These are phyloP conservation scores for Sycophaga agraensis DNA, from an alignment of 1,140 invertebrate species.

Conservation along the genomic window DNA sequence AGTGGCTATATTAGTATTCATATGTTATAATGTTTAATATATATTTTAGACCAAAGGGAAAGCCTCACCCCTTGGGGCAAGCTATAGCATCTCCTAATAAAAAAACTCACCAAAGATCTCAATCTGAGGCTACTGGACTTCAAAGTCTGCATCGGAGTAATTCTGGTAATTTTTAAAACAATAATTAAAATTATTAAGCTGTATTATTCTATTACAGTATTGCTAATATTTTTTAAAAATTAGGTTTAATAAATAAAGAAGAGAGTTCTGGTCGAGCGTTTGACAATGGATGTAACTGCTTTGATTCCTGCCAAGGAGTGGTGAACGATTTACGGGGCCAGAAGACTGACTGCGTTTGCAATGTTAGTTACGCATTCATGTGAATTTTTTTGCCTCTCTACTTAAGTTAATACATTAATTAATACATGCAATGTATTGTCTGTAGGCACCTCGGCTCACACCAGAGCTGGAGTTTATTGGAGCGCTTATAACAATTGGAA, in stretches of 20 bases:
- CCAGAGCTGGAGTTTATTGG: constrained; percentile 87
- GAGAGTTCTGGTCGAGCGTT: constrained; percentile 91
- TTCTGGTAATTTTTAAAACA: constrained; percentile 46
- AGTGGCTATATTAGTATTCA: neutral
- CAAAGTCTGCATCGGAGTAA: constrained; percentile 55
- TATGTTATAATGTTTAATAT: neutral
- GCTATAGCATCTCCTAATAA: constrained; percentile 56
- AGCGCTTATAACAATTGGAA: constrained; percentile 87
- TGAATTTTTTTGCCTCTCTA: neutral
- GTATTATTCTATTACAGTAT: neutral
- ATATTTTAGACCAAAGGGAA: constrained; percentile 53
- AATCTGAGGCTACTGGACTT: constrained; percentile 84
- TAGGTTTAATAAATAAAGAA: constrained; percentile 67
- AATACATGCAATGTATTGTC: neutral
- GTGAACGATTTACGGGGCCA: constrained; percentile 74
- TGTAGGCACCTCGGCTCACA: constrained; percentile 75
- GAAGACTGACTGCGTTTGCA: constrained; percentile 73
- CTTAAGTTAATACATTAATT: neutral
- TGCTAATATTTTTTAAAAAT: neutral
- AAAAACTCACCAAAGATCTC: constrained; percentile 83
- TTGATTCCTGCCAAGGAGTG: constrained; percentile 72
- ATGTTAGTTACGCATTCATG: constrained; percentile 59
- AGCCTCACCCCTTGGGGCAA: constrained; percentile 49
- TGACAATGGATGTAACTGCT: constrained; percentile 93
- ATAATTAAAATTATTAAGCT: constrained; percentile 4